Conservation (phyloP, 2,113 vertebrate genomes). For the Heterocephalus glaber region DNA sequence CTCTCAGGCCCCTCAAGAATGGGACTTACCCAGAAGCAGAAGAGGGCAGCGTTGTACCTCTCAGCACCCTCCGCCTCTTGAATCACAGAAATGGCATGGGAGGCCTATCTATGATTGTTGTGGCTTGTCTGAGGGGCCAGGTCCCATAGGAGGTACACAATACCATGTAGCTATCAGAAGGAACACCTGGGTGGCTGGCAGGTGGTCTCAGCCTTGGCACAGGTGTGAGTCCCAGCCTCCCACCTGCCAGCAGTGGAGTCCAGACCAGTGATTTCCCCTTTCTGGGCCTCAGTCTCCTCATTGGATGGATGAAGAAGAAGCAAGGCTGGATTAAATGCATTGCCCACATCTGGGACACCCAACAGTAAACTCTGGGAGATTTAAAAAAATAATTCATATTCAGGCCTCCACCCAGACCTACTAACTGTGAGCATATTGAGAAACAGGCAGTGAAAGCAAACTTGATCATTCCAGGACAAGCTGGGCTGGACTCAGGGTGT, state of each 20-base stretch:
- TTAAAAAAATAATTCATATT: neutral
- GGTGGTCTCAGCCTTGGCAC: neutral
- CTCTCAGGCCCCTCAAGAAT: neutral
- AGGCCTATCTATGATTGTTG: neutral
- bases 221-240: neutral
- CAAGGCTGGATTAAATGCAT: neutral
- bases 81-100: neutral
- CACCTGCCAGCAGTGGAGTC: neutral
- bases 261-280: neutral
- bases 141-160: neutral
- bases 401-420: neutral
- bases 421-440: neutral
- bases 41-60: neutral
- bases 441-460: neutral
- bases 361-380: neutral
- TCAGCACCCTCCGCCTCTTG: no score
- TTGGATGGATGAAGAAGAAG: neutral
- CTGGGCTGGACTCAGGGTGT: rapidly evolving
- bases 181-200: neutral
- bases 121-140: neutral
- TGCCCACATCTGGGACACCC: neutral
- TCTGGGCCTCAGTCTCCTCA: neutral
- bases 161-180: rapidly evolving
- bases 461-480: no score
- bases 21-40: neutral